Evolutionary conservation across 2,797 vertebrate species (phyloP), one percentile per base, ranked within the genome.

Genomic region (Amniataba percoides): DNA sequence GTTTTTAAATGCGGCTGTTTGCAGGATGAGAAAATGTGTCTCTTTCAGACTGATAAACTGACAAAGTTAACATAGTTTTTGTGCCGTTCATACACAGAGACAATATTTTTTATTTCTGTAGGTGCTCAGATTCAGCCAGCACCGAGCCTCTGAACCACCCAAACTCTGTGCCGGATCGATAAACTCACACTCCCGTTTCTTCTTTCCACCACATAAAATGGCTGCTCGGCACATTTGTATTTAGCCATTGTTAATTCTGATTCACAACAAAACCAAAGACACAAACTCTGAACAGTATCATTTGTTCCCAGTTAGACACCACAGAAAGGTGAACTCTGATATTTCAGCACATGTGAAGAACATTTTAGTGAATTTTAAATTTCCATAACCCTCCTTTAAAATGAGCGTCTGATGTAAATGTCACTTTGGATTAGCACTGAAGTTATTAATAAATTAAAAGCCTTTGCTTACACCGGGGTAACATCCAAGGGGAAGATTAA

Each of bases 401-500:
- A 64, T 18, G 7, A 0, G 31, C 15, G 57, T n/a, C 68, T 48
- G 80, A 51, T 74, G 58, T 71, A 85, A 90, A 88, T 85, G 84
- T 82, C 87, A 88, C 40, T 13, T 25, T 67, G 62, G 80, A 87
- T 90, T 85, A 86, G 77, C 51, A 42, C 19, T 68, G 66, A 70
- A 59, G 69, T 58, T 75, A 75, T 77, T 74, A 74, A 84, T 76
- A 81, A 74, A 87, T 81, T 48, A 81, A 75, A 67, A 16, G 40
- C 36, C 55, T 68, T 72, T 80, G 55, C 75, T 78, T 65, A 76
- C 39, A 19, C 25, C 53, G 80, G 74, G 23, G 74, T 58, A 42
- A 66, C 55, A 65, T 71, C 71, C 56, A 48, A 39, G 39, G 14
- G 58, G 64, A 56, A 76, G 68, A 88, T 80, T 79, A 77, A 91